A percentile compares a stretch with the other conserved stretches of the same genome.
Conservation (phyloP, 1,140 invertebrate species). For the Drosophila bipectinata region DNA sequence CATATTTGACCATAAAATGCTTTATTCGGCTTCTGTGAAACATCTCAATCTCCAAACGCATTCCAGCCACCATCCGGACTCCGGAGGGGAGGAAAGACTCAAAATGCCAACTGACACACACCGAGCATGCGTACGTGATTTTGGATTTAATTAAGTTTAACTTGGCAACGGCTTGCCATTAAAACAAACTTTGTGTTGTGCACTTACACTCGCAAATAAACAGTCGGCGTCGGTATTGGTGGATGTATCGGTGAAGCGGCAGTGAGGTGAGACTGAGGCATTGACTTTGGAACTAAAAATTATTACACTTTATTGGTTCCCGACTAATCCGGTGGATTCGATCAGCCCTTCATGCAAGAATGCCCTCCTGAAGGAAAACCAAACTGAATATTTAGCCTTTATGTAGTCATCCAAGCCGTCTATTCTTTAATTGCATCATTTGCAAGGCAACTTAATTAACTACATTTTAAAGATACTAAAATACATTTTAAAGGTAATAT, state of each 20-base stretch:
- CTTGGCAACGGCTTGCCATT: slow-evolving; percentile 27
- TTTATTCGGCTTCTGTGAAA: slow-evolving; percentile 24
- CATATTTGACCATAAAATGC: slow-evolving; percentile 59
- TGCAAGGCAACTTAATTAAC: slow-evolving; percentile 29
- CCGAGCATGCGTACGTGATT: slow-evolving; percentile 62
- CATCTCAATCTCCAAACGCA: slow-evolving; percentile 58
- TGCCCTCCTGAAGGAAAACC: slow-evolving; percentile 56
- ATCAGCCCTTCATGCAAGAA: slow-evolving; percentile 73
- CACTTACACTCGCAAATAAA: not conserved
- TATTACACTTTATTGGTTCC: slow-evolving; percentile 2
- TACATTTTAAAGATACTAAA: not conserved
- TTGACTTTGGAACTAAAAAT: slow-evolving; percentile 75
- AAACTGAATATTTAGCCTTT: slow-evolving; percentile 3
- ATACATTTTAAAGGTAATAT: not conserved
- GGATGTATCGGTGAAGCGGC: slow-evolving; percentile 26
- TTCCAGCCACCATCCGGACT: slow-evolving; percentile 4
- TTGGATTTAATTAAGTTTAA: slow-evolving; percentile 59
- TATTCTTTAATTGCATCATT: not conserved
- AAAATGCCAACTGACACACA: slow-evolving; percentile 42
- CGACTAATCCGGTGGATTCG: slow-evolving; percentile 14
- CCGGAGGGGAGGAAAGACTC: slow-evolving; percentile 14
- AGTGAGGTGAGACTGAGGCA: slow-evolving; percentile 42
- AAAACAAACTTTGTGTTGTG: slow-evolving; percentile 1
- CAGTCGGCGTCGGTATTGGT: slow-evolving; percentile 9
- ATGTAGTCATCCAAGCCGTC: not conserved